Conservation (phyloP, 2,113 vertebrate species). For the Himantopus leucocephalus region DNA sequence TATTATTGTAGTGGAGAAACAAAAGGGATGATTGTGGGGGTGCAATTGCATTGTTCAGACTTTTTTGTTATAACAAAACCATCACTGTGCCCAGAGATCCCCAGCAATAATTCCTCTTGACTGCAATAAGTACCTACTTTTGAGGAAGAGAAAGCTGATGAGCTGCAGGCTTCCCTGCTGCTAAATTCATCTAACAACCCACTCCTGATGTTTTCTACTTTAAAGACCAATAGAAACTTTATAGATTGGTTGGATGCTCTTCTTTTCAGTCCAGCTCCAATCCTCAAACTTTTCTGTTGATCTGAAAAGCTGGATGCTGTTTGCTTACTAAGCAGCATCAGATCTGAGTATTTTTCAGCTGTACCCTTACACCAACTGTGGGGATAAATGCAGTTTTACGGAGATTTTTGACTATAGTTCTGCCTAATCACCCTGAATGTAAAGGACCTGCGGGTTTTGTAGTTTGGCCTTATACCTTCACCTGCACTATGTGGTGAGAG, state of each 20-base stretch:
- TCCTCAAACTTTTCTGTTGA: conserved; percentile 52
- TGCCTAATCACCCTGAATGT: background rate
- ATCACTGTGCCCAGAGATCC: conserved; percentile 56
- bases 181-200: conserved; percentile 77
- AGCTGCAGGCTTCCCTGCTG: conserved; percentile 79
- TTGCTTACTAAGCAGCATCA: background rate
- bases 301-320: background rate
- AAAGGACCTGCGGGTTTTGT: background rate
- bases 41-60: conserved; percentile 55
- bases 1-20: conserved; percentile 38
- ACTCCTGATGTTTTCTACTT: conserved; percentile 74
- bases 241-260: conserved; percentile 65
- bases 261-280: conserved; percentile 43
- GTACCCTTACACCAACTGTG: background rate
- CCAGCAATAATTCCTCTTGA: conserved; percentile 78
- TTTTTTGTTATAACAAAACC: conserved; percentile 63
- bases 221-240: conserved; percentile 69
- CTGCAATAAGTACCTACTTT: conserved; percentile 77
- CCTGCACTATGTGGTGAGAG: background rate
- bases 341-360: background rate
- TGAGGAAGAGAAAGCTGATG: conserved; percentile 77
- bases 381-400: background rate
- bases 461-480: background rate
- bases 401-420: background rate
- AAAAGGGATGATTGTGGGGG: background rate